These are phyloP conservation scores for Ceratina calcarata DNA, from an alignment of 1,140 invertebrate species.

Conservation along the genomic window DNA sequence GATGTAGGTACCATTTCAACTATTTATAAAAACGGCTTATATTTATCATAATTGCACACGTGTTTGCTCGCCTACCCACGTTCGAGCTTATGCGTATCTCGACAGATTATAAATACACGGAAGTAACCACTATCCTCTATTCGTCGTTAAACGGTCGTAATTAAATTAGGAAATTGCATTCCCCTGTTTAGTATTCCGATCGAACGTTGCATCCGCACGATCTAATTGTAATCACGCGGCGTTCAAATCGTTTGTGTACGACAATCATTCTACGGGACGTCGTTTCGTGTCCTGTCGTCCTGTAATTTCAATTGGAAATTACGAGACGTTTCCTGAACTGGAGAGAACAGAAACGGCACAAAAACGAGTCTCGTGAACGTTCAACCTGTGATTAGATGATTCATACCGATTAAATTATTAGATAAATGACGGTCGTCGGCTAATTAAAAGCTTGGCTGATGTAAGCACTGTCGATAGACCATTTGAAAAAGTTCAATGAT, in stretches of 20 bases:
- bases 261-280: conserved; percentile 11
- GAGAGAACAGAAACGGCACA: too few species aligned
- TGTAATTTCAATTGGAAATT: conserved; percentile 2
- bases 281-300: not conserved
- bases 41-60: not conserved
- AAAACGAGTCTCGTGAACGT: too few species aligned
- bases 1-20: conserved; percentile 79
- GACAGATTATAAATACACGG: conserved; percentile 1
- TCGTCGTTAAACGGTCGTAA: conserved; percentile 52
- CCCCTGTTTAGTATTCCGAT: conserved; percentile 54
- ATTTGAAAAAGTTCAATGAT: not conserved
- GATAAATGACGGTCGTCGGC: not conserved
- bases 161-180: conserved; percentile 67
- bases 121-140: conserved; percentile 58
- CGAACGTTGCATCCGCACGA: conserved; percentile 34
- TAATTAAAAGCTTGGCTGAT: not conserved
- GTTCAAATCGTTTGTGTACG: conserved; percentile 31
- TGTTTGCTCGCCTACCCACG: conserved; percentile 1
- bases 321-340: not conserved
- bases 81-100: conserved; percentile 49
- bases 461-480: not conserved
- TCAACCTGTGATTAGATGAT: not conserved
- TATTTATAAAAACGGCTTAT: not conserved
- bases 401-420: not conserved
- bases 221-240: conserved; percentile 48